These are phyloP conservation scores for Nothobranchius kuhntae DNA, from an alignment of 2,113 vertebrate genomes.

Conservation along the genomic window DNA sequence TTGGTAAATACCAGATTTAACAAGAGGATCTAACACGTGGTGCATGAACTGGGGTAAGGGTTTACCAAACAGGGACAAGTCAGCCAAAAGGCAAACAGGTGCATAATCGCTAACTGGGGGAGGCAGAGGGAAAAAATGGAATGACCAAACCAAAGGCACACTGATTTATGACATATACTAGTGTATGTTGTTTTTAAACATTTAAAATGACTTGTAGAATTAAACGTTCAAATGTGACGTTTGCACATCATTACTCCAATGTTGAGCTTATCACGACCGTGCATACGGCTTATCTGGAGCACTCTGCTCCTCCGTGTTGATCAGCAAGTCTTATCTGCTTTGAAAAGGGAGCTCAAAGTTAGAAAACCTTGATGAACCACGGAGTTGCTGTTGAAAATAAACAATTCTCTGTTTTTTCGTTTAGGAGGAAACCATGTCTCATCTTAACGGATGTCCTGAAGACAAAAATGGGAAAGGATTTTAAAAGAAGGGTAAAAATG, in stretches of 20 bases:
- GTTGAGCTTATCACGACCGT: slow-evolving; percentile 48
- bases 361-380: neutral
- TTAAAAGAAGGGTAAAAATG: slow-evolving; percentile 43
- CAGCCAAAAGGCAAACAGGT: too few relatives aligned
- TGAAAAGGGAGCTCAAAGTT: neutral
- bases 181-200: too few relatives aligned
- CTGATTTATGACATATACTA: too few relatives aligned
- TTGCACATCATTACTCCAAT: slow-evolving; percentile 7
- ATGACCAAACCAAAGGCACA: too few relatives aligned
- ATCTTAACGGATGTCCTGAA: slow-evolving; percentile 72
- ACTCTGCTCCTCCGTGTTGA: slow-evolving; percentile 12
- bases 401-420: slow-evolving; percentile 15
- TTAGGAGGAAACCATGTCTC: slow-evolving; percentile 58
- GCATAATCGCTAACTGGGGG: too few relatives aligned
- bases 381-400: slow-evolving; percentile 10
- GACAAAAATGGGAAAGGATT: slow-evolving; percentile 61
- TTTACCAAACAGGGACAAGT: too few relatives aligned
- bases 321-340: slow-evolving; percentile 20
- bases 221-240: neutral
- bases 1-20: too few relatives aligned
- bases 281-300: slow-evolving; percentile 54
- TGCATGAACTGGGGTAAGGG: too few relatives aligned
- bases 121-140: too few relatives aligned
- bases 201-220: neutral
- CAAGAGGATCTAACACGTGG: too few relatives aligned